phyloP scores from a whole-genome alignment of 2,888 invertebrate species.

The Mimumesa dahlbomi region DNA sequence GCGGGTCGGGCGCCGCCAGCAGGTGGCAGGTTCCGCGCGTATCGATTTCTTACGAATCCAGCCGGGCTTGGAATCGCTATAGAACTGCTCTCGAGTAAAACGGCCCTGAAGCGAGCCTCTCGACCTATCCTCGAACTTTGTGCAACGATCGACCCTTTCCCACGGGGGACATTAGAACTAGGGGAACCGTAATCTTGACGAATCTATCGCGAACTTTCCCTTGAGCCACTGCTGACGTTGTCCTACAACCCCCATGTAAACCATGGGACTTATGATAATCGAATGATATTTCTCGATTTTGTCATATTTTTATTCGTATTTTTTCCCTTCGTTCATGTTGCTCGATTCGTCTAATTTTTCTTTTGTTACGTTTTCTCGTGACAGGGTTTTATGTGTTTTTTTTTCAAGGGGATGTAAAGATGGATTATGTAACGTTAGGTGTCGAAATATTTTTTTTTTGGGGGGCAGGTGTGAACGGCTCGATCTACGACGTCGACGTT shows the following conservation, averaged over 20 bases:
- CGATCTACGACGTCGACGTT: constrained; percentile 12
- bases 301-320: too few relatives aligned
- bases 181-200: constrained; percentile 8
- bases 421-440: too few relatives aligned
- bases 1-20: constrained; percentile 70
- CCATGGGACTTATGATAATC: too few relatives aligned
- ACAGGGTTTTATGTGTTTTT: too few relatives aligned
- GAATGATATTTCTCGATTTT: too few relatives aligned
- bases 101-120: constrained; percentile 42
- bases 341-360: too few relatives aligned
- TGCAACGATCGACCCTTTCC: constrained; percentile 7
- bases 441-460: too few relatives aligned
- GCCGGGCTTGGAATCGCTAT: constrained; percentile 72
- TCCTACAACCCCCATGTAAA: too few relatives aligned
- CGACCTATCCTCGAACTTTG: constrained; percentile 41
- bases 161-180: constrained; percentile 25
- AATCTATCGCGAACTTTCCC: constrained; percentile 3
- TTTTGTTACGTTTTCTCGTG: too few relatives aligned
- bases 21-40: constrained; percentile 78
- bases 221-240: not conserved
- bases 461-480: constrained; percentile 17
- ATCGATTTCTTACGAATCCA: constrained; percentile 79
- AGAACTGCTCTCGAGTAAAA: constrained; percentile 56
- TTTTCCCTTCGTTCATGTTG: too few relatives aligned
- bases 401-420: too few relatives aligned